Percentiles rank a stretch among this genome's conserved stretches.
phyloP scores from a whole-genome alignment of 2,797 vertebrate species.

The Thaleichthys pacificus region DNA sequence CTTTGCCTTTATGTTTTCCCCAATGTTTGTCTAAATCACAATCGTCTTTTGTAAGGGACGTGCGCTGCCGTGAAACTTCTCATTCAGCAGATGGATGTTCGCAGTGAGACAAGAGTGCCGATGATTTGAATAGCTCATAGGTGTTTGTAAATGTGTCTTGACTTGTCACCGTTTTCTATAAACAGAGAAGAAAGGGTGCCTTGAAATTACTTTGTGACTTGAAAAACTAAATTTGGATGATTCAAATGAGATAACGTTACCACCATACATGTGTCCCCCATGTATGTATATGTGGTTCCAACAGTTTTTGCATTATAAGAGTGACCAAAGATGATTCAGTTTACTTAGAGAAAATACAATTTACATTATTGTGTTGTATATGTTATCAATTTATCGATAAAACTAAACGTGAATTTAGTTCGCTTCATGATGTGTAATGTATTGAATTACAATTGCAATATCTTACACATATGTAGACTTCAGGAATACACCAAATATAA shows the following conservation, averaged over 20 bases:
- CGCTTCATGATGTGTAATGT: too few species aligned
- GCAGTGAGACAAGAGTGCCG: slow-evolving; percentile 80
- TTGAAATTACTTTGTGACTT: neutral
- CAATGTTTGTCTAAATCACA: slow-evolving; percentile 99
- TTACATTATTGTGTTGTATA: too few species aligned
- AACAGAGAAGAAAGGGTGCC: neutral
- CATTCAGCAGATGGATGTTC: slow-evolving; percentile 93
- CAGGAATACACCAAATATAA: too few species aligned
- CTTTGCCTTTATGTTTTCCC: slow-evolving; percentile 94
- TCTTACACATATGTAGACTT: too few species aligned
- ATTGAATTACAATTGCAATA: too few species aligned
- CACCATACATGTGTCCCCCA: too few species aligned
- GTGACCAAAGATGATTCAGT: neutral
- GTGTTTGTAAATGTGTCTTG: slow-evolving; percentile 85
- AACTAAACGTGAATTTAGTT: too few species aligned
- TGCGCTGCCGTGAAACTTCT: slow-evolving; percentile 92
- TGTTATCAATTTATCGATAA: too few species aligned
- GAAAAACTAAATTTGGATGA: neutral
- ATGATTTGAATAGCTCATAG: slow-evolving; percentile 78
- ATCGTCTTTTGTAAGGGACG: slow-evolving; percentile 94
- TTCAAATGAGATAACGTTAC: too few species aligned
- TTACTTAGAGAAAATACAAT: too few species aligned
- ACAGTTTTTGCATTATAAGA: neutral
- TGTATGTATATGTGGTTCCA: too few species aligned
- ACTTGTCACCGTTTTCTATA: neutral